Evolutionary conservation across 2,113 vertebrate species (phyloP).

Genomic region (Emberiza fucata): DNA sequence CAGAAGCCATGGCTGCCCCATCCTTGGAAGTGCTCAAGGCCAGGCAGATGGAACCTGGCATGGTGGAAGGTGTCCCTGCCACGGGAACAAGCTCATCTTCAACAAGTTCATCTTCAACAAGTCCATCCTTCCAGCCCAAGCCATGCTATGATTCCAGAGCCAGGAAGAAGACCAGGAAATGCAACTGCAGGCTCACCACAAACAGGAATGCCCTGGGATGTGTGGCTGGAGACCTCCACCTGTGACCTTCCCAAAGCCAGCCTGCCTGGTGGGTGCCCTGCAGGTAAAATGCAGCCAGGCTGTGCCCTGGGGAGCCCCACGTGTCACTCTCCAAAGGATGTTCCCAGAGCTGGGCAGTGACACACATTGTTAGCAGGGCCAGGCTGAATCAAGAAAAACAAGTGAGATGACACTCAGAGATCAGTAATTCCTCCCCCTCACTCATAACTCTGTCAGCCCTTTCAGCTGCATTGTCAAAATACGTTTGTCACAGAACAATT

Average conservation of each 20-base stretch:
- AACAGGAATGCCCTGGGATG: neutral
- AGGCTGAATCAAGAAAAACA: slow-evolving; percentile 47
- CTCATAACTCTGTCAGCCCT: slow-evolving; percentile 68
- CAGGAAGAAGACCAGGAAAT: neutral
- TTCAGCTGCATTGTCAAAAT: slow-evolving; percentile 67
- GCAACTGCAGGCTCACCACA: accelerated
- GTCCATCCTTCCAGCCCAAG: neutral
- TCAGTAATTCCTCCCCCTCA: slow-evolving; percentile 51
- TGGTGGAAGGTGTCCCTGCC: neutral
- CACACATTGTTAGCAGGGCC: slow-evolving; percentile 65
- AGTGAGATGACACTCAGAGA: slow-evolving; percentile 42
- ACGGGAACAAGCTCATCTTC: neutral
- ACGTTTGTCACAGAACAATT: slow-evolving; percentile 65
- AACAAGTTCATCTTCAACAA: neutral
- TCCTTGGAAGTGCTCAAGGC: neutral
- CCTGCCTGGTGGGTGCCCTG: neutral
- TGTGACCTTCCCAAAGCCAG: neutral
- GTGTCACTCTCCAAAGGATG: slow-evolving; percentile 50
- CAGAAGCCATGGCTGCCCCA: neutral
- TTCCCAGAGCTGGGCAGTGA: slow-evolving; percentile 46
- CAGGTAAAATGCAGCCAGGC: slow-evolving; percentile 13
- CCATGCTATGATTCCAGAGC: neutral
- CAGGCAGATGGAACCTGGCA: neutral
- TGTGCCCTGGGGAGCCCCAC: neutral
- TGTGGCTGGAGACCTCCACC: neutral